Percentiles rank a stretch among this genome's conserved stretches.
Evolutionary conservation across 1,140 invertebrate genomes (phyloP).

Genomic region (Trachelipus rathkii): DNA sequence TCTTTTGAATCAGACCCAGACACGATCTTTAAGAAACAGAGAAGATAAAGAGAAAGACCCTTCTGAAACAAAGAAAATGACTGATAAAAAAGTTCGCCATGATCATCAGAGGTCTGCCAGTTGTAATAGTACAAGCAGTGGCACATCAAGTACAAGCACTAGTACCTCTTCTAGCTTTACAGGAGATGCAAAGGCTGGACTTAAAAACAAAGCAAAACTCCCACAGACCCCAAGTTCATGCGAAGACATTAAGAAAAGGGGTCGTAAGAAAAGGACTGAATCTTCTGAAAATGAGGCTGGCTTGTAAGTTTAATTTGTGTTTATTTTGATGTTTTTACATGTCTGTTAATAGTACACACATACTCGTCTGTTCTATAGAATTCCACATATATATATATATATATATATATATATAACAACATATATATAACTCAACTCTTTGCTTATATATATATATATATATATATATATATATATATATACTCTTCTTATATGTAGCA

Average conservation of each 20-base stretch:
- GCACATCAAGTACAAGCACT: not conserved
- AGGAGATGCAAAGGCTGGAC: not conserved
- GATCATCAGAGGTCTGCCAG: slow-evolving; percentile 3
- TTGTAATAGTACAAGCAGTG: slow-evolving; percentile 18
- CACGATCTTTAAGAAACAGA: not conserved
- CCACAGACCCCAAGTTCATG: not conserved
- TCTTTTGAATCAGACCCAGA: not conserved
- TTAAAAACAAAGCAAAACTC: not conserved
- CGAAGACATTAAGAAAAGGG: slow-evolving; percentile 35
- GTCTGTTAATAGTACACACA: no score
- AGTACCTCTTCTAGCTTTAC: not conserved
- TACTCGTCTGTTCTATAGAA: no score
- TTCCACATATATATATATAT: no score
- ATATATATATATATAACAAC: no score
- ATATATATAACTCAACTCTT: no score
- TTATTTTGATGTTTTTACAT: no score
- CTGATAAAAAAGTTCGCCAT: slow-evolving; percentile 15
- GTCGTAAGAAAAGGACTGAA: slow-evolving; percentile 41
- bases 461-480: slow-evolving; percentile 36
- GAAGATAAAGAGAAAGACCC: slow-evolving; percentile 21
- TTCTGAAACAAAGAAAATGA: not conserved
- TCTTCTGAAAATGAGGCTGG: slow-evolving; percentile 27
- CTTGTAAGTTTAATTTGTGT: slow-evolving; percentile 30
- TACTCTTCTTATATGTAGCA: no score
- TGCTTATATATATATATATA: no score